These are phyloP conservation scores for Sclerodermus sp. DNA, from an alignment of 2,888 invertebrate species.

Conservation along the genomic window DNA sequence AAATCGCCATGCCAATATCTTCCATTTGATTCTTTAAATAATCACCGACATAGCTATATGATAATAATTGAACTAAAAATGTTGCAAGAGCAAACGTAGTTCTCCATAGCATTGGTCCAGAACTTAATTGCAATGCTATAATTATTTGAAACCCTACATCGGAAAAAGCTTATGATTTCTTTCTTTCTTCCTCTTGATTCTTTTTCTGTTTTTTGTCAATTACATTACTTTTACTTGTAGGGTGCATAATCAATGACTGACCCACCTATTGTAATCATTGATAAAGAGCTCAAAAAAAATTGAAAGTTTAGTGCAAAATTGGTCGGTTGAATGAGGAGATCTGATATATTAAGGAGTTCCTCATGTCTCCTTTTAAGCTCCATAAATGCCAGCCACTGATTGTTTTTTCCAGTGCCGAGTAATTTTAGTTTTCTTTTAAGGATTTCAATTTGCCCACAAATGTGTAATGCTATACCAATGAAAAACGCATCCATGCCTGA, in stretches of 20 bases:
- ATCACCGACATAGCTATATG: background rate
- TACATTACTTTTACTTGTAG: no score
- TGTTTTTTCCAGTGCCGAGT: no score
- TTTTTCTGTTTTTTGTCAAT: no score
- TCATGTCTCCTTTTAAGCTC: background rate
- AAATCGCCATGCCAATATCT: background rate
- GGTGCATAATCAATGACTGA: no score
- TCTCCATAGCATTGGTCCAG: background rate
- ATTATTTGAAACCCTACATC: background rate
- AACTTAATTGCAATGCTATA: background rate
- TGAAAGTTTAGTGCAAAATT: background rate
- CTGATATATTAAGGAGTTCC: background rate
- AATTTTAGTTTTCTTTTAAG: constrained; percentile 20
- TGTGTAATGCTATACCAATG: constrained; percentile 17
- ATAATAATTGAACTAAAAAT: background rate
- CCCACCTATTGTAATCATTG: background rate
- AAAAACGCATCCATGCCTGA: constrained; percentile 15
- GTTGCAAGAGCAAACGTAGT: background rate
- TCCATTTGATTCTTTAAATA: background rate
- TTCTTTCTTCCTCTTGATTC: no score
- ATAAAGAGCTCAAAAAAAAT: background rate
- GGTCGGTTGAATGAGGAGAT: background rate
- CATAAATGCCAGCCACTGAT: no score
- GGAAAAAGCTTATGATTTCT: background rate
- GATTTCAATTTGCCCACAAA: constrained; percentile 23